phyloP scores from a whole-genome alignment of 2,888 invertebrate genomes.

The Xestia sexstrigata region DNA sequence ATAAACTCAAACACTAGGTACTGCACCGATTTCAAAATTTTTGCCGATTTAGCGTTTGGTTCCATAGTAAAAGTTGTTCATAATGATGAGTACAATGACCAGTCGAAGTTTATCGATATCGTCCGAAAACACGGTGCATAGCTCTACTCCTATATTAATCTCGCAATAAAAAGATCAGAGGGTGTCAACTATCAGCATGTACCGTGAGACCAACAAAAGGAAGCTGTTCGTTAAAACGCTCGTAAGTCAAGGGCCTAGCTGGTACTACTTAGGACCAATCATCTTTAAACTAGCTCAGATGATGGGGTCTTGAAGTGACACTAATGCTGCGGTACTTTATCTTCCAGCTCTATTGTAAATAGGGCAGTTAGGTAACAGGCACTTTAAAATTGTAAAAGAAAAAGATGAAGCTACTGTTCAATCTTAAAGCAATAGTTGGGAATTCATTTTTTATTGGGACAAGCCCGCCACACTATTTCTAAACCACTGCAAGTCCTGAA shows the following conservation, averaged over 20 bases:
- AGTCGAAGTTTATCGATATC: too few species aligned
- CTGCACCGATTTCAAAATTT: too few species aligned
- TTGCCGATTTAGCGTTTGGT: too few species aligned
- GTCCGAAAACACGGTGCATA: not conserved
- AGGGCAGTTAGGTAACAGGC: not conserved
- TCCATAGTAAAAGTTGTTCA: too few species aligned
- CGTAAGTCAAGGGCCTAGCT: constrained; percentile 56
- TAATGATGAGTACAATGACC: too few species aligned
- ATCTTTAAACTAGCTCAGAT: constrained; percentile 51
- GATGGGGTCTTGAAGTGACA: constrained; percentile 49
- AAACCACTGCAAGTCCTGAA: too few species aligned
- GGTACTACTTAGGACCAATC: constrained; percentile 55
- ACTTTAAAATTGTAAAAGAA: not conserved
- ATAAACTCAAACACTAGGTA: too few species aligned
- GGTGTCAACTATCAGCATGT: constrained; percentile 47
- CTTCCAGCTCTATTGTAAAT: not conserved
- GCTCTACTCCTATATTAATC: constrained; percentile 23
- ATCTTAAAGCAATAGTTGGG: not conserved
- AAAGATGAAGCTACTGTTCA: not conserved
- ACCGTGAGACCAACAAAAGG: constrained; percentile 53
- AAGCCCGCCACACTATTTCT: too few species aligned
- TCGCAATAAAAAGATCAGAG: constrained; percentile 51
- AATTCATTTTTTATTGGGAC: too few species aligned
- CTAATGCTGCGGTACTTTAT: constrained; percentile 23
- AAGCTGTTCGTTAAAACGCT: constrained; percentile 53